These are phyloP conservation scores for Mya arenaria DNA, from an alignment of 1,140 invertebrate genomes.

Conservation along the genomic window DNA sequence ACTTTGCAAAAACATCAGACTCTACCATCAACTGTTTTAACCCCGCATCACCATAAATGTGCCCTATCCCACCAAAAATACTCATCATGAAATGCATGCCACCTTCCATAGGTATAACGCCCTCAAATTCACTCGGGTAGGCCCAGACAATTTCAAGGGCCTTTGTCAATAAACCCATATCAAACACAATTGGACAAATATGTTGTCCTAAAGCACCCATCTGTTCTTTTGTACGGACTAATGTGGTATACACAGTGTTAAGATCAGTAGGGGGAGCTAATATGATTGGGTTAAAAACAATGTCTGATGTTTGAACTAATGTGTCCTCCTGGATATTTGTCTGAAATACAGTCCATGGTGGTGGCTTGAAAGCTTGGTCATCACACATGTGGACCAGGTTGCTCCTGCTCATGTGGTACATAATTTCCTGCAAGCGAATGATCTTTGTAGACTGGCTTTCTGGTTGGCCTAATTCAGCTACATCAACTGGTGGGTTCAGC, in stretches of 20 bases:
- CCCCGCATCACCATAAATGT: conserved; percentile 1
- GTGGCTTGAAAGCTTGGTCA: not conserved
- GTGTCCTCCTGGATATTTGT: not conserved
- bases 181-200: not conserved
- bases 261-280: not conserved
- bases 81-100: not conserved
- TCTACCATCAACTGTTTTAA: not conserved
- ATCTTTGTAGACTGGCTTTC: not conserved
- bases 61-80: not conserved
- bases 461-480: not conserved
- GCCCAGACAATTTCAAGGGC: conserved; percentile 17
- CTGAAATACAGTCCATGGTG: conserved; percentile 3
- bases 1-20: not conserved
- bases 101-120: not conserved
- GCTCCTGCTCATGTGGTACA: not conserved
- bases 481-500: not conserved
- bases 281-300: not conserved
- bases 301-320: not conserved
- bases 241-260: not conserved
- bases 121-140: not conserved
- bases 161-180: not conserved
- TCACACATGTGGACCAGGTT: not conserved
- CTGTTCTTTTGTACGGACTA: not conserved
- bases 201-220: not conserved
- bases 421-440: not conserved